These are phyloP conservation scores for Scatophagus argus DNA, from an alignment of 2,113 vertebrate species.

Conservation along the genomic window DNA sequence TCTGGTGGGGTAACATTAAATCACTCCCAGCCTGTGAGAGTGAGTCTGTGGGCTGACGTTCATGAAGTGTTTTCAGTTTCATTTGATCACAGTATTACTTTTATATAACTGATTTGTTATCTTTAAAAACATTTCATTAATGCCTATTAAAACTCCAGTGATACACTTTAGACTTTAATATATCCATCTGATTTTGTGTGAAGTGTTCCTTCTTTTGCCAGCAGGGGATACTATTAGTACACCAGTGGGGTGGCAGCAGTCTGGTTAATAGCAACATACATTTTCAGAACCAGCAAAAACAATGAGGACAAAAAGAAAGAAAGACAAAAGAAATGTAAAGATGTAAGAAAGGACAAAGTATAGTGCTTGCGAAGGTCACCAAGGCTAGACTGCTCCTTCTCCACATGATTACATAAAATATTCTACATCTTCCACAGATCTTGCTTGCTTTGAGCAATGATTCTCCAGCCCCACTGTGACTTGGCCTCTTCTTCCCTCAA, in stretches of 20 bases:
- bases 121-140: not conserved
- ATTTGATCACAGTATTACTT: not conserved
- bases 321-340: not conserved
- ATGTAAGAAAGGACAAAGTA: constrained; percentile 37
- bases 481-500: constrained; percentile 36
- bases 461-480: constrained; percentile 19
- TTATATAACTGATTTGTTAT: constrained; percentile 3
- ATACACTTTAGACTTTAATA: not conserved
- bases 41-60: not conserved
- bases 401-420: constrained; percentile 49
- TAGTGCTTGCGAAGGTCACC: constrained; percentile 34
- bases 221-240: constrained; percentile 75
- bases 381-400: constrained; percentile 20
- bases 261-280: not conserved
- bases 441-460: constrained; percentile 8
- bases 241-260: constrained; percentile 44
- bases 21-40: not conserved
- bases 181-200: constrained; percentile 1
- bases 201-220: constrained; percentile 63
- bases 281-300: constrained; percentile 17
- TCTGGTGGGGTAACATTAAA: constrained; percentile 57
- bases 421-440: constrained; percentile 31
- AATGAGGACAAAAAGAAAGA: constrained; percentile 3
- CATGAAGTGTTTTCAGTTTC: not conserved
- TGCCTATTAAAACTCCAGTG: not conserved